A percentile compares a stretch with the other conserved stretches of the same genome.
Conservation (phyloP, 2,888 invertebrate species). For the Leucozona laternaria region DNA sequence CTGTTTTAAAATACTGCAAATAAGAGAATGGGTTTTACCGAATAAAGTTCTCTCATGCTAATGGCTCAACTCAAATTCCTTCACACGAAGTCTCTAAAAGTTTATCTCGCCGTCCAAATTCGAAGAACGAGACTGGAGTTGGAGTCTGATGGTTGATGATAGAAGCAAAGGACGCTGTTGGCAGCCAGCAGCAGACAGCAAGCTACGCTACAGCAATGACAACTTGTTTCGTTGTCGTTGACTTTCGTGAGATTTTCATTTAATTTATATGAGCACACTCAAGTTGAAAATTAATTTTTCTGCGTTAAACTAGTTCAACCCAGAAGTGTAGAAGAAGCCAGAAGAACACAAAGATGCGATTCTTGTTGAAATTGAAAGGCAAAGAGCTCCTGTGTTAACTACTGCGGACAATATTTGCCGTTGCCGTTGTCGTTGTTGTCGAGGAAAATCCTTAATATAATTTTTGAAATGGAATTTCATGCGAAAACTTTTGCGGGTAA, state of each 20-base stretch:
- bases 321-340: background rate
- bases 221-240: conserved; percentile 47
- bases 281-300: conserved; percentile 73
- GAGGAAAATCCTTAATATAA: conserved; percentile 60
- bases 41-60: conserved; percentile 54
- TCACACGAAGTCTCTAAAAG: conserved; percentile 58
- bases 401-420: conserved; percentile 71
- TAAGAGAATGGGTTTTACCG: background rate
- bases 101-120: conserved; percentile 22
- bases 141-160: conserved; percentile 7
- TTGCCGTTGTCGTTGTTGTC: conserved; percentile 19
- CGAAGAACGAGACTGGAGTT: background rate
- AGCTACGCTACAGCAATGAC: conserved; percentile 51
- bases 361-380: conserved; percentile 18
- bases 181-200: background rate
- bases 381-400: conserved; percentile 57
- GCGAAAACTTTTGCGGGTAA: conserved; percentile 75
- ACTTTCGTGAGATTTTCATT: conserved; percentile 75
- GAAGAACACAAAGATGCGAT: conserved; percentile 7
- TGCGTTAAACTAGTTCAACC: conserved; percentile 58
- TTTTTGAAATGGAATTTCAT: conserved; percentile 71
- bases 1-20: conserved; percentile 29
- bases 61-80: conserved; percentile 65
- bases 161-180: conserved; percentile 7
- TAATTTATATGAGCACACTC: conserved; percentile 73